Conservation (phyloP, 37 sponge, comb jelly and placozoan species). For the Geodia barretti region DNA sequence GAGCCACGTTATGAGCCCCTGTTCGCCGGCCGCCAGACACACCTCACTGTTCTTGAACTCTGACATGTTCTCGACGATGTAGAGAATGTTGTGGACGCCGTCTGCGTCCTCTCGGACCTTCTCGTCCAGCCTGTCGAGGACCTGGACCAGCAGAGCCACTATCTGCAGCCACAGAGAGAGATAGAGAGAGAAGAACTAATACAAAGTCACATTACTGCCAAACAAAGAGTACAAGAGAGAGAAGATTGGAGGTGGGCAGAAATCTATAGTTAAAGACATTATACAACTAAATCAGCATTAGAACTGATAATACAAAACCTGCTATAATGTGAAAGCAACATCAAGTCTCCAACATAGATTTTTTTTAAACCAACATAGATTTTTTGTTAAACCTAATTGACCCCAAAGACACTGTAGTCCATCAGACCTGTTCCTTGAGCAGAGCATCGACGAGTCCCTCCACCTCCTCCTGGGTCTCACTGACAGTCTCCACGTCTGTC, state of each 20-base stretch:
- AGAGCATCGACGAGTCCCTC: conserved; percentile 77
- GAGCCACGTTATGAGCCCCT: conserved; percentile 91
- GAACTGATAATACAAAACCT: too few relatives aligned
- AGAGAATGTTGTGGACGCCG: conserved; percentile 93
- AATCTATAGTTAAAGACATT: too few relatives aligned
- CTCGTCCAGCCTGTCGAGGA: conserved; percentile 88
- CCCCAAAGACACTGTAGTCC: too few relatives aligned
- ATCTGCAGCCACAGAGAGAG: too few relatives aligned
- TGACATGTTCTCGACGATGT: conserved; percentile 92
- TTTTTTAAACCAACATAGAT: too few relatives aligned
- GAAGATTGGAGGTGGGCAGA: not conserved
- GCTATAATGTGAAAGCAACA: too few relatives aligned
- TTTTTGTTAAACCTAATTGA: too few relatives aligned
- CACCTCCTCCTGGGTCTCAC: conserved; percentile 84
- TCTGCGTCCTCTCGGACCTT: conserved; percentile 87
- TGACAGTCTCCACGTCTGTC: conserved; percentile 85
- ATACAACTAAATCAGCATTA: too few relatives aligned
- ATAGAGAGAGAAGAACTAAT: not conserved
- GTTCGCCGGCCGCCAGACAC: conserved; percentile 73
- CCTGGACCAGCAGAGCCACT: conserved; percentile 84
- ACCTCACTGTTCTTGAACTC: conserved; percentile 79
- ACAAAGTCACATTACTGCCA: not conserved
- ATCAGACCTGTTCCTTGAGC: conserved; percentile 62
- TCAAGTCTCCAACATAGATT: too few relatives aligned
- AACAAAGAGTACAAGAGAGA: not conserved